Evolutionary conservation across 2,113 vertebrate genomes (phyloP).

Genomic region (Rynchops niger): DNA sequence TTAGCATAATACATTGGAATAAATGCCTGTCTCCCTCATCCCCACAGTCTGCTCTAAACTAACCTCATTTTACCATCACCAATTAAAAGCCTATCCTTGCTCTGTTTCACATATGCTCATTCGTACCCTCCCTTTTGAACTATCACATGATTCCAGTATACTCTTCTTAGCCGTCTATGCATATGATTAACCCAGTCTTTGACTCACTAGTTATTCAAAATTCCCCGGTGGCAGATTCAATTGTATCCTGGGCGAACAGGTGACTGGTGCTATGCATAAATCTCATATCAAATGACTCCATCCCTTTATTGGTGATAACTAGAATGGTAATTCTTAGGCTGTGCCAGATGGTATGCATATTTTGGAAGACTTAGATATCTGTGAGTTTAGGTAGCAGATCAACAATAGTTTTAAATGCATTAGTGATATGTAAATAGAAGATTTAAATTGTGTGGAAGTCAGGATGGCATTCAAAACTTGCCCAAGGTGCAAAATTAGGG

Average conservation of each 20-base stretch:
- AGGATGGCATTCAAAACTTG: not conserved
- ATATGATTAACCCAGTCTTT: not conserved
- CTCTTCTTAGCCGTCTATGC: not conserved
- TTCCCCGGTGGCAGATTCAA: not conserved
- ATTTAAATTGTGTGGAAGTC: not conserved
- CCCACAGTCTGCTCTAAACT: not conserved
- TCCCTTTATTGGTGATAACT: not conserved
- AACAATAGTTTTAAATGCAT: not conserved
- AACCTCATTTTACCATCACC: not conserved
- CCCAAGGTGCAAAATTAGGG: not conserved
- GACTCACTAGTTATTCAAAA: not conserved
- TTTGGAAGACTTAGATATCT: not conserved
- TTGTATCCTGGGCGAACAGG: not conserved
- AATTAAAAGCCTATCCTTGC: not conserved
- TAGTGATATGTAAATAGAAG: not conserved
- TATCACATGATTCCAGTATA: not conserved
- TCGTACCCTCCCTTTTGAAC: not conserved
- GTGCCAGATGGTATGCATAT: not conserved
- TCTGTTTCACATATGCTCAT: not conserved
- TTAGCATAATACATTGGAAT: not conserved
- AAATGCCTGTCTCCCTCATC: not conserved
- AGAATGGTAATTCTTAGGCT: not conserved
- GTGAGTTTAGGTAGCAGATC: not conserved
- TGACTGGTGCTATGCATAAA: not conserved
- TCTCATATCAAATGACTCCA: not conserved